Percentiles rank a stretch among this genome's conserved stretches.
phyloP scores from a whole-genome alignment of 2,888 invertebrate genomes.

The Keiferia lycopersicella region DNA sequence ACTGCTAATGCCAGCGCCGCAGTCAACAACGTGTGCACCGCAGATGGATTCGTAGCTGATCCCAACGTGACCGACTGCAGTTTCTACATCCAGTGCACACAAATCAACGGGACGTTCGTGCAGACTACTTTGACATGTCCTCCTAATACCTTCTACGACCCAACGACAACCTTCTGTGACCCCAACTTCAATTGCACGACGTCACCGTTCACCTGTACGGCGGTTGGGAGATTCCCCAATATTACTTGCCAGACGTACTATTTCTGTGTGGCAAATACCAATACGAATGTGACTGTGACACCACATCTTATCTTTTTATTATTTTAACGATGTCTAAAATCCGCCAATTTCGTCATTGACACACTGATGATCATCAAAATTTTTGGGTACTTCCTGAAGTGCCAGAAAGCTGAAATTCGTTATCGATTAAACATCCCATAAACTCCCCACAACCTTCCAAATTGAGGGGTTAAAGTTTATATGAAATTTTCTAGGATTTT shows the following conservation, averaged over 20 bases:
- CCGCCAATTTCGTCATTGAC: no score
- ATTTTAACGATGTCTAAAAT: no score
- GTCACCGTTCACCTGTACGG: slow-evolving; percentile 53
- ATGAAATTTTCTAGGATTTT: no score
- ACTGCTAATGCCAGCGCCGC: slow-evolving; percentile 37
- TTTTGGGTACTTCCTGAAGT: no score
- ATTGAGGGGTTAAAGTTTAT: no score
- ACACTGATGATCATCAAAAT: no score
- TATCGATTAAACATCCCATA: no score
- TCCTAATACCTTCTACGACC: slow-evolving; percentile 54
- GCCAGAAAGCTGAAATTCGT: no score
- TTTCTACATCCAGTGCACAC: slow-evolving; percentile 60
- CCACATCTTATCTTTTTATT: no score
- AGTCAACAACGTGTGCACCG: slow-evolving; percentile 53
- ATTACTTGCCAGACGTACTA: slow-evolving; percentile 65
- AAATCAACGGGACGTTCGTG: slow-evolving; percentile 49
- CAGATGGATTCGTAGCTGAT: slow-evolving; percentile 59
- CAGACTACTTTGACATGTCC: slow-evolving; percentile 60
- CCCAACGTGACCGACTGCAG: slow-evolving; percentile 57
- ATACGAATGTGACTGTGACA: slow-evolving; percentile 45
- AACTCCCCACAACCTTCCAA: no score
- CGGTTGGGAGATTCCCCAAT: slow-evolving; percentile 66
- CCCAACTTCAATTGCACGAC: slow-evolving; percentile 54
- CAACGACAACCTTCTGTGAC: slow-evolving; percentile 62
- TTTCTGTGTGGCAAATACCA: slow-evolving; percentile 51